A percentile compares a stretch with the other conserved stretches of the same genome.
Evolutionary conservation across 1,140 invertebrate genomes (phyloP).

Genomic region (Caenorhabditis briggsae): DNA sequence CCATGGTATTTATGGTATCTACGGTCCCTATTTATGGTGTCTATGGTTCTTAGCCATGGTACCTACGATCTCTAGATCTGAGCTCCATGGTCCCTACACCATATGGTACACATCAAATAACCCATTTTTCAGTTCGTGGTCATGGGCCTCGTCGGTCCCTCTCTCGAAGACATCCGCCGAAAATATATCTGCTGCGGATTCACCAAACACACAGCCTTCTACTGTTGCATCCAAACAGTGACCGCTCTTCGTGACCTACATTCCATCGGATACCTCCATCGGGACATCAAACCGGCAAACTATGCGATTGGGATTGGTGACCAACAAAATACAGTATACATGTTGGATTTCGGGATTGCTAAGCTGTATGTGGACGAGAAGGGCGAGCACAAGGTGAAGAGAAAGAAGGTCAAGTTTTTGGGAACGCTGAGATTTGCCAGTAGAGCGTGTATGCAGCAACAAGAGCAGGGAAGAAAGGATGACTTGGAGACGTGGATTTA

Average conservation of each 20-base stretch:
- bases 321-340: slow-evolving; percentile 25
- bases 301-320: slow-evolving; percentile 37
- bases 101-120: too few species aligned
- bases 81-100: too few species aligned
- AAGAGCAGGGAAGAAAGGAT: slow-evolving; percentile 61
- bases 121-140: slow-evolving; percentile 59
- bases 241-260: slow-evolving; percentile 62
- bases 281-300: slow-evolving; percentile 62
- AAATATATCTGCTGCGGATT: slow-evolving; percentile 54
- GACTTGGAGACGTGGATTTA: slow-evolving; percentile 64
- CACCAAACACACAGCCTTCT: slow-evolving; percentile 41
- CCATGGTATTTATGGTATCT: too few species aligned
- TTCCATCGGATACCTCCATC: slow-evolving; percentile 61
- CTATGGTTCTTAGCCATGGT: too few species aligned
- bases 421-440: slow-evolving; percentile 59
- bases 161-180: slow-evolving; percentile 59
- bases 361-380: slow-evolving; percentile 44
- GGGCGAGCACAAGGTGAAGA: slow-evolving; percentile 9
- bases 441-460: slow-evolving; percentile 38
- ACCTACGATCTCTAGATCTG: too few species aligned
- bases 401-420: slow-evolving; percentile 55
- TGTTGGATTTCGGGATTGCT: slow-evolving; percentile 63
- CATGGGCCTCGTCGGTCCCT: slow-evolving; percentile 60
- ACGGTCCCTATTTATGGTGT: too few species aligned
- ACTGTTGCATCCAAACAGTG: slow-evolving; percentile 57